These are phyloP conservation scores for Parnassius mnemosyne DNA, from an alignment of 2,888 invertebrate genomes.

Conservation along the genomic window DNA sequence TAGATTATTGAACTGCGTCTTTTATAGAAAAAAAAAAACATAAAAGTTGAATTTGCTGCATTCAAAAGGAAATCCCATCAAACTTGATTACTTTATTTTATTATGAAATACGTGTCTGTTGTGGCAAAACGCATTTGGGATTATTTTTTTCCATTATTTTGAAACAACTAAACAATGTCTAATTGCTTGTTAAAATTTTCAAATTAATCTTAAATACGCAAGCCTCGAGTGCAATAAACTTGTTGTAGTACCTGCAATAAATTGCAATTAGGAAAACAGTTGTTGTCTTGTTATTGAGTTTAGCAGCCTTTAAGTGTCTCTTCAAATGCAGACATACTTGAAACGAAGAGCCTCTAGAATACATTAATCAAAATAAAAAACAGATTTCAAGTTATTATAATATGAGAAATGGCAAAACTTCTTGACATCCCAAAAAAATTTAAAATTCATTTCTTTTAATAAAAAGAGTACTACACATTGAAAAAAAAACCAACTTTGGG, in stretches of 20 bases:
- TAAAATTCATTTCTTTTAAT: too few species aligned
- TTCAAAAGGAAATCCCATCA: conserved; percentile 18
- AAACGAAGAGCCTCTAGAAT: conserved; percentile 48
- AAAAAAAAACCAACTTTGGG: too few species aligned
- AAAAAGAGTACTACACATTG: too few species aligned
- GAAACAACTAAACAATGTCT: conserved; percentile 40
- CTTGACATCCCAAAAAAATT: too few species aligned
- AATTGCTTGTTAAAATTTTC: conserved; percentile 66
- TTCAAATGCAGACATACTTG: conserved; percentile 51
- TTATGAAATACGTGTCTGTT: not conserved
- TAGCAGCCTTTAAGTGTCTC: conserved; percentile 71
- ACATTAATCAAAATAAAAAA: conserved; percentile 42
- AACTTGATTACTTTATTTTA: conserved; percentile 12
- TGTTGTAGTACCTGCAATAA: conserved; percentile 80
- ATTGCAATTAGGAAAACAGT: conserved; percentile 78
- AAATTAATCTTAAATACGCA: conserved; percentile 79
- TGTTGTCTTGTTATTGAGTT: conserved; percentile 78
- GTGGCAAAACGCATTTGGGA: too few species aligned
- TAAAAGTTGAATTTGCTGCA: conserved; percentile 18
- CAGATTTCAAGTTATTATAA: conserved; percentile 7
- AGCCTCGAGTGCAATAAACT: conserved; percentile 71
- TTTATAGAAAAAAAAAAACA: conserved; percentile 16
- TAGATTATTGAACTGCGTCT: conserved; percentile 23
- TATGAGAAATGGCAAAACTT: too few species aligned
- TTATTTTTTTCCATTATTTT: conserved; percentile 10